Evolutionary conservation across 2,797 vertebrate genomes (phyloP).

Genomic region (Hyperoplus immaculatus): DNA sequence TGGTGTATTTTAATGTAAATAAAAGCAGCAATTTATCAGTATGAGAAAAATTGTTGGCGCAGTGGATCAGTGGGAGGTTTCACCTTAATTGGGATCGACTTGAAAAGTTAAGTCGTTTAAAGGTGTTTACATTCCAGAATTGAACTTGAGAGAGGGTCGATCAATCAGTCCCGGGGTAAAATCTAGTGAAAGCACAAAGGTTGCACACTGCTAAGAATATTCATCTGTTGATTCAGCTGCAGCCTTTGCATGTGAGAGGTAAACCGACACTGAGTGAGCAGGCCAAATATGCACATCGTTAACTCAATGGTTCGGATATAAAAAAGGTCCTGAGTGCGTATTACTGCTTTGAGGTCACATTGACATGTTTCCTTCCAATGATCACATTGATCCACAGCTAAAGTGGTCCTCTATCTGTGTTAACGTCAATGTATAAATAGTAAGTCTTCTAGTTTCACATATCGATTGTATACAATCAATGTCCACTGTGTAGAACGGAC

Average conservation of each 20-base stretch:
- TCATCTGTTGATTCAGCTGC: slow-evolving; percentile 39
- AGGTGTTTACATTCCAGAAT: slow-evolving; percentile 24
- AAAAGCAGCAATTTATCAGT: background rate
- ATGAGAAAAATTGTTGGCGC: background rate
- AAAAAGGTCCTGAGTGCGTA: slow-evolving; percentile 17
- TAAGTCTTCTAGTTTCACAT: slow-evolving; percentile 38
- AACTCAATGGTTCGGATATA: background rate
- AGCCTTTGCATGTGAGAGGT: slow-evolving; percentile 22
- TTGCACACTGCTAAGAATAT: slow-evolving; percentile 29
- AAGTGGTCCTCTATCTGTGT: slow-evolving; percentile 49
- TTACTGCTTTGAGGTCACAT: slow-evolving; percentile 44
- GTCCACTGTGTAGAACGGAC: slow-evolving; percentile 28
- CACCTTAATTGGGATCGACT: slow-evolving; percentile 18
- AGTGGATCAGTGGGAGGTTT: background rate
- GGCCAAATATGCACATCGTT: slow-evolving; percentile 48
- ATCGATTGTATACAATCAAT: slow-evolving; percentile 54
- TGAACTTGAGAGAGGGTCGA: slow-evolving; percentile 9
- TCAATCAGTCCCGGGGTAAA: slow-evolving; percentile 20
- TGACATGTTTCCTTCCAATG: slow-evolving; percentile 40
- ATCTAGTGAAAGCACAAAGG: slow-evolving; percentile 36
- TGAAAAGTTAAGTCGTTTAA: background rate
- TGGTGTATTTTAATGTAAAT: background rate
- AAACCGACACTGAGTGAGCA: slow-evolving; percentile 34
- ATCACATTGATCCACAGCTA: slow-evolving; percentile 52
- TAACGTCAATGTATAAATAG: slow-evolving; percentile 42